These are phyloP conservation scores for Girardinus metallicus DNA, from an alignment of 2,797 vertebrate species.

Conservation along the genomic window DNA sequence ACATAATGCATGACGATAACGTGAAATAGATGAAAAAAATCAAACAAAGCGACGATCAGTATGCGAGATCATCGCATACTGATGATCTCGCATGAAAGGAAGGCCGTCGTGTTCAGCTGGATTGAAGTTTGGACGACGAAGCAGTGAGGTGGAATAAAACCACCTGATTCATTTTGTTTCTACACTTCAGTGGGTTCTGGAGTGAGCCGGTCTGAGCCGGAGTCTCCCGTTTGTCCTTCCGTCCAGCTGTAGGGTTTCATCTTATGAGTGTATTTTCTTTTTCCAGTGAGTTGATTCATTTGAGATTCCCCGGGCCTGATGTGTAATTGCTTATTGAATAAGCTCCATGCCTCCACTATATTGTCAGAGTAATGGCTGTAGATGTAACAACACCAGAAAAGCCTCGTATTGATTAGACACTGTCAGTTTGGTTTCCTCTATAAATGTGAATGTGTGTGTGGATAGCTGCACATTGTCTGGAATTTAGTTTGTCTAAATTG, in stretches of 20 bases:
- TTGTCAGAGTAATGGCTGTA: constrained; percentile 57
- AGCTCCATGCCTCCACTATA: constrained; percentile 32
- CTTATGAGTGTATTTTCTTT: neutral
- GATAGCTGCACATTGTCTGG: neutral
- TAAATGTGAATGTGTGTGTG: constrained; percentile 2
- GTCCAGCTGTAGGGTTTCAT: neutral
- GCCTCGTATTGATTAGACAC: constrained; percentile 45
- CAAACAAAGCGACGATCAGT: constrained; percentile 22
- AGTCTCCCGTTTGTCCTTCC: neutral
- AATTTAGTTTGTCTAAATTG: neutral
- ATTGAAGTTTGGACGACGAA: constrained; percentile 32
- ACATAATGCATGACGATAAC: constrained; percentile 31
- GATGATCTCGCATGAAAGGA: too few species aligned
- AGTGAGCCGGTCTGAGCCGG: too few species aligned
- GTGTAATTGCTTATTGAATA: constrained; percentile 54
- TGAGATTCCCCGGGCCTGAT: constrained; percentile 25
- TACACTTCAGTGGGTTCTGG: constrained; percentile 3
- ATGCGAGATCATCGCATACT: constrained; percentile 7
- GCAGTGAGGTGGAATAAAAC: constrained; percentile 55
- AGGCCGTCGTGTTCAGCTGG: constrained; percentile 35
- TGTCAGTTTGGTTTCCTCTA: constrained; percentile 15
- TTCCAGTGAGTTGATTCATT: neutral
- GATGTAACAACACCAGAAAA: constrained; percentile 53
- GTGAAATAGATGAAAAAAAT: constrained; percentile 34
- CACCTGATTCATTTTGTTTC: constrained; percentile 54